Evolutionary conservation across 23 tunicate species (phyloP), one percentile per base, ranked within the genome.

Genomic region (Phallusia fumigata): DNA sequence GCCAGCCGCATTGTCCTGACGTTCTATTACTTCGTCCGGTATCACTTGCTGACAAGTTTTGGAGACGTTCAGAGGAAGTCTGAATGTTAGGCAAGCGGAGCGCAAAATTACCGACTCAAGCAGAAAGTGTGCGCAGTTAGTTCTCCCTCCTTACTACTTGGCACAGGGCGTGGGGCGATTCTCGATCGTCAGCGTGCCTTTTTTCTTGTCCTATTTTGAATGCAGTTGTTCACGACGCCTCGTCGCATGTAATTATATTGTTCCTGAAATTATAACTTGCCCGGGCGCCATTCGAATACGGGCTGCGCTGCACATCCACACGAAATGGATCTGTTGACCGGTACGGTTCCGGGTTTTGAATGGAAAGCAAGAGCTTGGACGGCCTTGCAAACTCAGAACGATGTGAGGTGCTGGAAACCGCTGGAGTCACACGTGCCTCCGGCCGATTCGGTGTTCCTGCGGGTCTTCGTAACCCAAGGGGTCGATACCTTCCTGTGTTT

Each of bases 31-130:
- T 58, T 24, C 69, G 69, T 58, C 69, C 69, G 69, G 69, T 58
- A 58, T 58, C 69, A 58, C 69, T 58, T 58, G 69, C 69, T 58
- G 69, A 58, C 69, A 58, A 58, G 69, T 58, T 58, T 58, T 58
- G 69, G 28, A 22, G 69, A 58, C 69, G 69, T 58, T 58, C 28
- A 58, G 69, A 24, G 69, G 69, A 58, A 58, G 69, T 58, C 16
- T 58, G 16, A 24, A 58, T 58, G 69, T 58, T 58, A 58, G 26
- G 69, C 69, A 16, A 15, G 69, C 69, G 69, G 5, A 22, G 26
- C 69, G 69, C 69, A 58, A 58, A 58, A 58, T 58, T 58, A 58
- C 28, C 69, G 69, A 58, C 28, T 5, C 69, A 58, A 58, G 69
- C 69, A 58, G 28, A 58, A 21, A 21, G 26, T 21, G 13, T 21